phyloP scores from a whole-genome alignment of 2,797 vertebrate species.

The Poecilia velifera region DNA sequence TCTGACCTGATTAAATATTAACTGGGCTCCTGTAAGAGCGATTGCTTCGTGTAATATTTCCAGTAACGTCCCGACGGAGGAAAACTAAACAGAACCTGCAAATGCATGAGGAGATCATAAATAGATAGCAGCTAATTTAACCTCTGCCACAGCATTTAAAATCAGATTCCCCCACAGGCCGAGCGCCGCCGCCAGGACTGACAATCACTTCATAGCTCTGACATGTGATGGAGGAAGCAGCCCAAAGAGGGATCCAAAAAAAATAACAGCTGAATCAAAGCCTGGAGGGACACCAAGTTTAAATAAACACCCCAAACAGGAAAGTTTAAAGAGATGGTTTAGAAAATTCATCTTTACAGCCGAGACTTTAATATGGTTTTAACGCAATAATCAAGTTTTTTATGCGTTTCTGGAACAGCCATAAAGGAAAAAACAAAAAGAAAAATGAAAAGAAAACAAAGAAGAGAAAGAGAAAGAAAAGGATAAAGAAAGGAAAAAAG shows the following conservation, averaged over 20 bases:
- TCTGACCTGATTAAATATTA: conserved; percentile 45
- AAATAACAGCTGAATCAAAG: conserved; percentile 8
- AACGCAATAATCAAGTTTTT: neutral
- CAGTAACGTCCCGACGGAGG: neutral
- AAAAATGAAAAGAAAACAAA: no score
- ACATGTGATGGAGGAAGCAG: conserved; percentile 30
- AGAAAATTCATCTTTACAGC: neutral
- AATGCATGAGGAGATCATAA: neutral
- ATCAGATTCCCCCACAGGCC: conserved; percentile 7
- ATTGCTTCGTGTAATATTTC: conserved; percentile 1
- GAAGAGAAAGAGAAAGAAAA: no score
- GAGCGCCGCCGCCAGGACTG: conserved; percentile 26
- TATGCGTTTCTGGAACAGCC: no score
- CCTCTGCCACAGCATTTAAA: conserved; percentile 3
- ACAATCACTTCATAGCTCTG: conserved; percentile 44
- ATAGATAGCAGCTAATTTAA: conserved; percentile 21
- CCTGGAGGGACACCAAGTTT: neutral
- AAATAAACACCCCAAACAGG: neutral
- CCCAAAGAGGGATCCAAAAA: conserved; percentile 43
- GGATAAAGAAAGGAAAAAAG: no score
- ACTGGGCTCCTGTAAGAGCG: conserved; percentile 14
- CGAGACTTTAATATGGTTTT: neutral
- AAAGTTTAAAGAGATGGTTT: neutral
- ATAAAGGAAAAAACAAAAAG: no score
- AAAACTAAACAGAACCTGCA: neutral